Conservation (phyloP, 2,113 vertebrate genomes). For the Donacobius atricapilla region DNA sequence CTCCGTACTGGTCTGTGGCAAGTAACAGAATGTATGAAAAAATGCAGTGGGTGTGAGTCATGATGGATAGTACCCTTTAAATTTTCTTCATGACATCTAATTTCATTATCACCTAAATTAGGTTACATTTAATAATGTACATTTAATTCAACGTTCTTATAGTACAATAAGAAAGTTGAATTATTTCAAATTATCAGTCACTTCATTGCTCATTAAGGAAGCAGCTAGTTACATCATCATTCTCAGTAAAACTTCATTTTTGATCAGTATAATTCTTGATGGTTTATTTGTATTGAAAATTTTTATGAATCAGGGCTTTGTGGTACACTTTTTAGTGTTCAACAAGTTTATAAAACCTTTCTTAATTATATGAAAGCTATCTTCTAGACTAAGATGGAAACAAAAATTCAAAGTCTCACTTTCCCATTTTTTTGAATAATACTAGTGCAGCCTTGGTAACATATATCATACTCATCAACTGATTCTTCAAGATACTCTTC, state of each 20-base stretch:
- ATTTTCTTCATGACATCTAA: not conserved
- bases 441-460: not conserved
- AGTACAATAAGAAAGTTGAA: not conserved
- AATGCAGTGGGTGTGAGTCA: not conserved
- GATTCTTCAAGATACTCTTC: not conserved
- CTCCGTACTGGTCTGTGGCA: not conserved
- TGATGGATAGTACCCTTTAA: not conserved
- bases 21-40: not conserved
- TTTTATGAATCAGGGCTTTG: not conserved
- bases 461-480: not conserved
- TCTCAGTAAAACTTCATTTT: not conserved
- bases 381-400: not conserved
- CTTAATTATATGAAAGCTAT: not conserved
- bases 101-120: not conserved
- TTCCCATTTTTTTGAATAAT: not conserved
- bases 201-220: not conserved
- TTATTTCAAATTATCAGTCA: not conserved
- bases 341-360: not conserved
- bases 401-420: not conserved
- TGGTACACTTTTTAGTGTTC: not conserved
- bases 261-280: not conserved
- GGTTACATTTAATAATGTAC: no score
- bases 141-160: no score
- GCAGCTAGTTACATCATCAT: not conserved
- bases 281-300: not conserved